These are phyloP conservation scores for Neodiprion virginianus DNA, from an alignment of 1,140 invertebrate species.

Conservation along the genomic window DNA sequence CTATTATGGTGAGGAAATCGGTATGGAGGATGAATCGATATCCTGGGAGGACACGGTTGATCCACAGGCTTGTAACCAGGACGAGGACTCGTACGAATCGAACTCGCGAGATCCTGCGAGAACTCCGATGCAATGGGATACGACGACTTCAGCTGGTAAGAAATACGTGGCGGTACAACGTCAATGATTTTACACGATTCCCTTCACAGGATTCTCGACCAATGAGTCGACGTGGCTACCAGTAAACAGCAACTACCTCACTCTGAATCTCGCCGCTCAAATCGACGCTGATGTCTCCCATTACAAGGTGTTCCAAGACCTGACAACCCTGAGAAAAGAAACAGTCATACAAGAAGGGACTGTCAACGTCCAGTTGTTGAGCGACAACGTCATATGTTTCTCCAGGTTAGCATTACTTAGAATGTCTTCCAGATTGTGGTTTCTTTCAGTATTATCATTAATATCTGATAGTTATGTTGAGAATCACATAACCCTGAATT, in stretches of 20 bases:
- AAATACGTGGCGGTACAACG: conserved; percentile 20
- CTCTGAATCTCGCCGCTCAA: conserved; percentile 61
- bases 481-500: not conserved
- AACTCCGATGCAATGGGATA: conserved; percentile 78
- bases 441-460: too few relatives aligned
- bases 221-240: conserved; percentile 73
- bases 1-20: conserved; percentile 79
- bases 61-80: conserved; percentile 39
- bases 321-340: conserved; percentile 49
- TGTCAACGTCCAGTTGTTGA: conserved; percentile 46
- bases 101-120: conserved; percentile 65
- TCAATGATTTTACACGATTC: conserved; percentile 31
- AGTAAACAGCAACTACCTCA: conserved; percentile 63
- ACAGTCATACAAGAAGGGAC: conserved; percentile 50
- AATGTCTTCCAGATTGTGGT: not conserved
- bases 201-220: conserved; percentile 68
- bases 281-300: conserved; percentile 53
- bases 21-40: conserved; percentile 64
- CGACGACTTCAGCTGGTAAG: conserved; percentile 64
- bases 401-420: conserved; percentile 48
- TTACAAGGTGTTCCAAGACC: conserved; percentile 58
- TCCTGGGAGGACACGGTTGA: conserved; percentile 26
- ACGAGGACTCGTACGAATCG: conserved; percentile 44
- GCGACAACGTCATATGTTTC: conserved; percentile 55
- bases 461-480: too few relatives aligned